Conservation (phyloP, 2,113 vertebrate genomes). For the Thryonomys swinderianus region DNA sequence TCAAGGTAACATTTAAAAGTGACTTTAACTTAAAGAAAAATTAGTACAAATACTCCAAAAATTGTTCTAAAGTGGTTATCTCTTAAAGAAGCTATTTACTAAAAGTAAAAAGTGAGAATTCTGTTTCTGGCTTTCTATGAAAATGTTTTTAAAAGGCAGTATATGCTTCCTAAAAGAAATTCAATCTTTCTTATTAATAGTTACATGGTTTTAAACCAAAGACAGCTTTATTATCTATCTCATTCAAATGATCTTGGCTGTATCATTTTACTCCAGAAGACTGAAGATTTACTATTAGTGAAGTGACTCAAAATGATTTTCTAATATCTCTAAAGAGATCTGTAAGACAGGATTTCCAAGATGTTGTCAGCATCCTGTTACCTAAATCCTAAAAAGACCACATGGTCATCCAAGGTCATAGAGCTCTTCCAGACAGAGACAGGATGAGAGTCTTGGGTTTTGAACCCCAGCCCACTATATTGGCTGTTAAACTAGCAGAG, state of each 20-base stretch:
- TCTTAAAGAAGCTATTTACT: slow-evolving; percentile 14
- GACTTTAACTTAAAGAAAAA: slow-evolving; percentile 48
- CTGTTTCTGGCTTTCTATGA: background rate
- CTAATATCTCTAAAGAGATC: background rate
- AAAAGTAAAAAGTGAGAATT: no score
- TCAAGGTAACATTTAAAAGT: slow-evolving; percentile 23
- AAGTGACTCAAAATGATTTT: slow-evolving; percentile 26
- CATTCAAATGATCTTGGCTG: background rate
- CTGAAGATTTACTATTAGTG: slow-evolving; percentile 8
- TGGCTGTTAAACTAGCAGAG: background rate
- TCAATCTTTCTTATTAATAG: background rate
- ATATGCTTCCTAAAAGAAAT: slow-evolving; percentile 1
- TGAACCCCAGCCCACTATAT: background rate
- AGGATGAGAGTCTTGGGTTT: no score
- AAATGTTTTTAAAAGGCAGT: slow-evolving; percentile 33
- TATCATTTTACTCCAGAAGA: slow-evolving; percentile 39
- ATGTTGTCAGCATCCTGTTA: background rate
- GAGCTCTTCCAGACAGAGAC: background rate
- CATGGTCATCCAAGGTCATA: background rate
- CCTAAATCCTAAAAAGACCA: background rate
- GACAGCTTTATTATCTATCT: slow-evolving; percentile 9
- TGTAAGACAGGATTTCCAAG: background rate
- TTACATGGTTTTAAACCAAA: slow-evolving; percentile 40
- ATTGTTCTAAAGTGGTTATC: background rate
- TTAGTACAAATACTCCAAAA: background rate